phyloP scores from a whole-genome alignment of 1,140 invertebrate genomes.

The Orchesella cincta region DNA sequence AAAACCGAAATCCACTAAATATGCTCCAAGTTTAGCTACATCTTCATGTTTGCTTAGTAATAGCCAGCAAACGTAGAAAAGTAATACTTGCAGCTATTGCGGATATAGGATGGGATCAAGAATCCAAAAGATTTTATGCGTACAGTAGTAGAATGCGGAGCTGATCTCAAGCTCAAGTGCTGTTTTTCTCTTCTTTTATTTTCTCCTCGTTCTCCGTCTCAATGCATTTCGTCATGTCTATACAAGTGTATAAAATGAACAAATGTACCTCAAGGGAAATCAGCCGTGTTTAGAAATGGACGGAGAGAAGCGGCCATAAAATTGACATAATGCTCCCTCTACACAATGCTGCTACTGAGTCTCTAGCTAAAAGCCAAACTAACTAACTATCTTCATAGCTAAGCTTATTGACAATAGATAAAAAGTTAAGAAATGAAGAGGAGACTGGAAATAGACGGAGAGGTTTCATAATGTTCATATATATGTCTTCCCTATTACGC shows the following conservation, averaged over 20 bases:
- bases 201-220: not conserved
- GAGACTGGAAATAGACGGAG: not conserved
- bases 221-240: not conserved
- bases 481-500: too few species aligned
- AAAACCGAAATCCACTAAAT: too few species aligned
- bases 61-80: not conserved
- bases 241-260: constrained; percentile 40
- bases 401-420: not conserved
- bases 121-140: too few species aligned
- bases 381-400: not conserved
- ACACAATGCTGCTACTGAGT: constrained; percentile 1
- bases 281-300: constrained; percentile 43
- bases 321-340: constrained; percentile 41
- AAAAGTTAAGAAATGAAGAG: not conserved
- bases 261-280: constrained; percentile 41
- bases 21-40: too few species aligned
- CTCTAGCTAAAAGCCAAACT: not conserved
- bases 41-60: too few species aligned
- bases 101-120: not conserved
- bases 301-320: constrained; percentile 37
- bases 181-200: not conserved
- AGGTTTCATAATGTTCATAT: not conserved
- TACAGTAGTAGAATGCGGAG: too few species aligned
- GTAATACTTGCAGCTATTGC: not conserved
- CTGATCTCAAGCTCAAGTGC: not conserved